These are phyloP conservation scores for Nemotelus pantherinus DNA, from an alignment of 2,888 invertebrate genomes.

Conservation along the genomic window DNA sequence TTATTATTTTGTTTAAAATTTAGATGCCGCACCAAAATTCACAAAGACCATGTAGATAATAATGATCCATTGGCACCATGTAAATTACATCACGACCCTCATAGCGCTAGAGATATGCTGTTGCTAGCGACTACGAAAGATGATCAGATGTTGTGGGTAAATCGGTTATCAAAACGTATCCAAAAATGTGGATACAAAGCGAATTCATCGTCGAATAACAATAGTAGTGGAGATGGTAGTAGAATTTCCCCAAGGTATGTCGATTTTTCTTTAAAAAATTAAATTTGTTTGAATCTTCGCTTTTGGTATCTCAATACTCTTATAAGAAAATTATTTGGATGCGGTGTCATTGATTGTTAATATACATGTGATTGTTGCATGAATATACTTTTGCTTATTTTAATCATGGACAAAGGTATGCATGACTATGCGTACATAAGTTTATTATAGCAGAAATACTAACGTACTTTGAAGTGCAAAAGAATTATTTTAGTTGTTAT, in stretches of 20 bases:
- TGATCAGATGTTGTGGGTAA: slow-evolving; percentile 94
- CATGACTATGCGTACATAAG: too few species aligned
- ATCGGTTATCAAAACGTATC: slow-evolving; percentile 88
- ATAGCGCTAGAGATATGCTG: slow-evolving; percentile 91
- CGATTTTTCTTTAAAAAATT: background rate
- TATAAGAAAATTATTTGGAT: slow-evolving; percentile 39
- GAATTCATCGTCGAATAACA: slow-evolving; percentile 71
- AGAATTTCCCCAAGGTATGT: slow-evolving; percentile 80
- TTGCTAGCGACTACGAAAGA: slow-evolving; percentile 85
- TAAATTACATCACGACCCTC: slow-evolving; percentile 95
- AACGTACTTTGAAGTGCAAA: too few species aligned
- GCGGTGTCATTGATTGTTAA: slow-evolving; percentile 20
- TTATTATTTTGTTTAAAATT: slow-evolving; percentile 18
- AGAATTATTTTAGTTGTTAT: too few species aligned
- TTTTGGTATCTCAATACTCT: background rate
- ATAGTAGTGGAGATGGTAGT: slow-evolving; percentile 69
- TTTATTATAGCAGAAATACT: too few species aligned
- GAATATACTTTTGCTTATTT: background rate
- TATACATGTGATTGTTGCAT: slow-evolving; percentile 15
- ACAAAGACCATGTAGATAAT: slow-evolving; percentile 93
- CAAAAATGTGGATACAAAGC: slow-evolving; percentile 93
- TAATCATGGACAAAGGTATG: too few species aligned
- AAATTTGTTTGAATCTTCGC: slow-evolving; percentile 14
- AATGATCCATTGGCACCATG: slow-evolving; percentile 90
- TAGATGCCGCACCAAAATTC: slow-evolving; percentile 97